phyloP scores from a whole-genome alignment of 2,888 invertebrate species.

The Sinelater perroti region DNA sequence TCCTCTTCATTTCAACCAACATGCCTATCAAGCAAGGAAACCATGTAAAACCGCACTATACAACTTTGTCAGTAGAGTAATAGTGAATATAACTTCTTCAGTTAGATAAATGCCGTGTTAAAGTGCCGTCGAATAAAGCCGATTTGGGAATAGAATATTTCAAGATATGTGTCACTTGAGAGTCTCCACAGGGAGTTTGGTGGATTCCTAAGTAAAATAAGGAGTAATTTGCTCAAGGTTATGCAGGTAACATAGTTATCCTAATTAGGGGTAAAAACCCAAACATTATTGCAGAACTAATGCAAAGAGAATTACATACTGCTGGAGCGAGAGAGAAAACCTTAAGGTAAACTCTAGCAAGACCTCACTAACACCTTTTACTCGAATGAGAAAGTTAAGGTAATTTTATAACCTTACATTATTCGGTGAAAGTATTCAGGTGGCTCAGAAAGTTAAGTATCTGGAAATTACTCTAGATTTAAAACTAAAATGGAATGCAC shows the following conservation, averaged over 20 bases:
- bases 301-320: not conserved
- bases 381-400: not conserved
- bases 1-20: too few relatives aligned
- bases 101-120: too few relatives aligned
- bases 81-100: too few relatives aligned
- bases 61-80: too few relatives aligned
- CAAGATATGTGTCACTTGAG: too few relatives aligned
- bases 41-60: too few relatives aligned
- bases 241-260: not conserved
- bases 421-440: not conserved
- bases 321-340: not conserved
- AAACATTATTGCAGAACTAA: not conserved
- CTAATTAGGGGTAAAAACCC: not conserved
- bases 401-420: not conserved
- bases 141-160: too few relatives aligned
- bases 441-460: not conserved
- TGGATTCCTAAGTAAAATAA: too few relatives aligned
- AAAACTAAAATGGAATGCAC: constrained; percentile 4
- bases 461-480: not conserved
- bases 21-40: too few relatives aligned
- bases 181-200: too few relatives aligned
- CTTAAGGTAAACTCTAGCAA: not conserved
- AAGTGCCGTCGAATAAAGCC: too few relatives aligned
- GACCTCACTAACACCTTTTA: not conserved
- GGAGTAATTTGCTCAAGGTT: too few relatives aligned